Conservation (phyloP, 2,888 invertebrate species). For the Helicoverpa assulta region DNA sequence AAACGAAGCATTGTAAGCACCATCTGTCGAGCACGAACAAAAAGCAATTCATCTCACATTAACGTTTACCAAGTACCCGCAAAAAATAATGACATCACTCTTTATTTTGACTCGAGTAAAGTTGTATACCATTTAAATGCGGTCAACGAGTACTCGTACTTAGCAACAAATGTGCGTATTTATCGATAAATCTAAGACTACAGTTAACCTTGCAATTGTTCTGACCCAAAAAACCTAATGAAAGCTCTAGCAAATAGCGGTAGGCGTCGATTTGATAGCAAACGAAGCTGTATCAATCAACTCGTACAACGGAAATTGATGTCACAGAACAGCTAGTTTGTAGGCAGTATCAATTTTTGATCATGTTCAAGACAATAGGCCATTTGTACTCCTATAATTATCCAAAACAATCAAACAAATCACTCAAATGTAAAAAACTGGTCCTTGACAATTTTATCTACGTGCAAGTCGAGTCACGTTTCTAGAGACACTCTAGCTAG, state of each 20-base stretch:
- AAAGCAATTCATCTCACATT: constrained; percentile 83
- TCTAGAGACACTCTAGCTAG: constrained; percentile 51
- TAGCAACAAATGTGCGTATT: constrained; percentile 72
- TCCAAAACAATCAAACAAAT: constrained; percentile 67
- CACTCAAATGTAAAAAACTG: constrained; percentile 67
- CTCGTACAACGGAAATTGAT: constrained; percentile 70
- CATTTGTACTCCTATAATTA: constrained; percentile 69
- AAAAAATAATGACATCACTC: constrained; percentile 86
- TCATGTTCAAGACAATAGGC: constrained; percentile 73
- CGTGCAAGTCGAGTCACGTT: constrained; percentile 63
- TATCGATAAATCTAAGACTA: constrained; percentile 76
- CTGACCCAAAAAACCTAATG: constrained; percentile 70
- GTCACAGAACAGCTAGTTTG: constrained; percentile 71
- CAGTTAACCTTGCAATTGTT: constrained; percentile 82
- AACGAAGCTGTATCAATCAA: constrained; percentile 65
- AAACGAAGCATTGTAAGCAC: constrained; percentile 77
- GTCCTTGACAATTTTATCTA: constrained; percentile 28
- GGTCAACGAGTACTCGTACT: constrained; percentile 65
- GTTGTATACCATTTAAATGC: constrained; percentile 65
- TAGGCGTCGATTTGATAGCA: constrained; percentile 64
- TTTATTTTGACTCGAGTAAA: constrained; percentile 68
- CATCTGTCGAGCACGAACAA: constrained; percentile 82
- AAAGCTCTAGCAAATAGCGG: constrained; percentile 54
- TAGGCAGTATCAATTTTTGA: constrained; percentile 71
- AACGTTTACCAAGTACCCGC: constrained; percentile 76